Evolutionary conservation across 2,797 vertebrate species (phyloP), one percentile per base, ranked within the genome.

Genomic region (Danionella dracula): DNA sequence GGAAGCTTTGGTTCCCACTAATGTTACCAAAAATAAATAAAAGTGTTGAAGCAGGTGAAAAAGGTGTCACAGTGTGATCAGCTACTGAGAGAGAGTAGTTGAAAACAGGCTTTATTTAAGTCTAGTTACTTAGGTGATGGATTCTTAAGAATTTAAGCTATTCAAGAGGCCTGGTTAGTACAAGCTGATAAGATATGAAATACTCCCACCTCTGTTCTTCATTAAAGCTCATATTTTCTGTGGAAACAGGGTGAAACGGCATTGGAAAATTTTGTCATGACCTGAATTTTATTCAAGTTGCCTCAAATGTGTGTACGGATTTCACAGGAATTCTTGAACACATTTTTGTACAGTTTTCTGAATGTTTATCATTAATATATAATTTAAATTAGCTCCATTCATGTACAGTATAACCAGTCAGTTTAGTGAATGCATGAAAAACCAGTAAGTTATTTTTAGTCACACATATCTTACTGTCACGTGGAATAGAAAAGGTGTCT

Each of bases 131-230:
- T 56, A 77, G 59, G 67, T 72, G 57, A 70, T 49, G 42, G 76
- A 71, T 66, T 78, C 49, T 29, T 55, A 67, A 74, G 82, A 84
- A 85, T 86, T 79, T 80, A 31, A 81, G 66, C 73, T 74, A 84
- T 83, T 77, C 74, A 23, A 69, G 76, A 32, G 72, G 71, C 66
- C 53, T 76, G 74, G 51, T 76, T 73, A 73, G 70, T 61, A 75
- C 68, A 55, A 71, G 59, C 44, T 58, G 70, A 79, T 78, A 64
- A 76, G 74, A 82, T 68, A 75, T 71, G 58, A 32, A 71, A 62
- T 41, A 23, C 71, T 74, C 66, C 62, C 61, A 61, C 51, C 54
- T 19, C 59, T 54, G 17, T 62, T 40, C 32, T 59, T 61, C 23
- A 42, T n/a, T 12, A 4, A 38, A 23, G 32, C 40, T 61, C 41